These are phyloP conservation scores for Engystomops pustulosus DNA, from an alignment of 2,113 vertebrate genomes.

Conservation along the genomic window DNA sequence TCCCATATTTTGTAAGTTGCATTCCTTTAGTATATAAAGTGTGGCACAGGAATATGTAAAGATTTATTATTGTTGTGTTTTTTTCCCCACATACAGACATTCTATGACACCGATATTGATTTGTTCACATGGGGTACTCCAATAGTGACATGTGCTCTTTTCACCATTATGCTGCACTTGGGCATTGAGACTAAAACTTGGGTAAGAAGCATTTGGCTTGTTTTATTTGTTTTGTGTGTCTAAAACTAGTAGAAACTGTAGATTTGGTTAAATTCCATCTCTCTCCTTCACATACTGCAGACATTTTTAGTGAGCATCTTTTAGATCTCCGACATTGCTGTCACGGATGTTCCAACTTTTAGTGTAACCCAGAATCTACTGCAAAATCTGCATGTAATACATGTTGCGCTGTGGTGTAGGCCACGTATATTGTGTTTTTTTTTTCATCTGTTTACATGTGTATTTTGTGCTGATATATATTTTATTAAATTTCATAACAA, in stretches of 20 bases:
- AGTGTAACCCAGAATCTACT: no score
- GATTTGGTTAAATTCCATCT: no score
- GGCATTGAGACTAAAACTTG: constrained; percentile 98
- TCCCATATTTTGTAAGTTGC: constrained; percentile 94
- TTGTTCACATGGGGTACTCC: constrained; percentile 95
- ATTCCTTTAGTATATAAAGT: neutral
- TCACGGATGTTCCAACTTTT: no score
- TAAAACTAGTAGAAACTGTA: neutral
- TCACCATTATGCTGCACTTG: constrained; percentile 93
- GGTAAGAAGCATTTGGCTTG: constrained; percentile 85
- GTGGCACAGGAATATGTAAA: neutral
- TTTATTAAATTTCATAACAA: no score
- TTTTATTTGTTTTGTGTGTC: neutral
- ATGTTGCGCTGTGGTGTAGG: no score
- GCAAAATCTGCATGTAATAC: no score
- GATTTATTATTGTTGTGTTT: constrained; percentile 15
- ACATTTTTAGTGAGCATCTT: no score
- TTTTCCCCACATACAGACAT: constrained; percentile 80
- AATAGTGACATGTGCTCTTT: constrained; percentile 85
- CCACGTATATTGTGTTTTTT: no score
- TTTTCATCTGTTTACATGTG: no score
- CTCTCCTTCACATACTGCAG: no score
- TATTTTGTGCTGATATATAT: no score
- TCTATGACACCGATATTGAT: constrained; percentile 88
- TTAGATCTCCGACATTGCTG: no score